Evolutionary conservation across 2,888 invertebrate genomes (phyloP).

Genomic region (Sesamia inferens): DNA sequence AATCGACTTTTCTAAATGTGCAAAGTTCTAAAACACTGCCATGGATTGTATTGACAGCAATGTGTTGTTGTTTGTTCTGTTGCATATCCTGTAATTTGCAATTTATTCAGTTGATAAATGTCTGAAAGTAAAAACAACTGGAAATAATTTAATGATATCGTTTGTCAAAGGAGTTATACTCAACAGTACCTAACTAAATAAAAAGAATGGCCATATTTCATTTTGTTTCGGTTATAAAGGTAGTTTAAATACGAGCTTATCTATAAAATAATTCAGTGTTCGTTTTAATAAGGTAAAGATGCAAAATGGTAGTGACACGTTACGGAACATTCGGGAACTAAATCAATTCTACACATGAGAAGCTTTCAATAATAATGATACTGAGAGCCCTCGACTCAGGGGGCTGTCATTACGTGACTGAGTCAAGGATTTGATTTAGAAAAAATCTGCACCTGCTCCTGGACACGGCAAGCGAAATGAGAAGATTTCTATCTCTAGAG

Average conservation of each 20-base stretch:
- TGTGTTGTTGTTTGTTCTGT: background rate
- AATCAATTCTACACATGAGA: background rate
- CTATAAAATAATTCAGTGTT: background rate
- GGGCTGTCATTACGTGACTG: background rate
- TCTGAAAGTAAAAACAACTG: slow-evolving; percentile 1
- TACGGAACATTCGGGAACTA: background rate
- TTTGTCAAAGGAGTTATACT: slow-evolving; percentile 8
- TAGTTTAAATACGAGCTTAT: too few relatives aligned
- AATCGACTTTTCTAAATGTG: background rate
- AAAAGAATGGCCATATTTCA: background rate
- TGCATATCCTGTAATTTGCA: background rate
- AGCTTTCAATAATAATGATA: background rate
- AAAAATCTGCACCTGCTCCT: background rate
- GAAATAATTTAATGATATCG: background rate
- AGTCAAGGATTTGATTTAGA: background rate
- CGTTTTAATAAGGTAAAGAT: background rate
- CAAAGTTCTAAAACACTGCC: background rate
- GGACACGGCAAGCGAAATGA: background rate
- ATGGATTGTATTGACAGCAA: background rate
- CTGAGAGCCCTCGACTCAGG: background rate
- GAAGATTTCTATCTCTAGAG: background rate
- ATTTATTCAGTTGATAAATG: background rate
- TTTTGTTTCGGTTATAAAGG: background rate
- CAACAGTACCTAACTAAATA: background rate
- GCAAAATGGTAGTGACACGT: background rate